Base-by-base conservation (phyloP, 2,888 invertebrate genomes). In the Athalia circularis region DNA sequence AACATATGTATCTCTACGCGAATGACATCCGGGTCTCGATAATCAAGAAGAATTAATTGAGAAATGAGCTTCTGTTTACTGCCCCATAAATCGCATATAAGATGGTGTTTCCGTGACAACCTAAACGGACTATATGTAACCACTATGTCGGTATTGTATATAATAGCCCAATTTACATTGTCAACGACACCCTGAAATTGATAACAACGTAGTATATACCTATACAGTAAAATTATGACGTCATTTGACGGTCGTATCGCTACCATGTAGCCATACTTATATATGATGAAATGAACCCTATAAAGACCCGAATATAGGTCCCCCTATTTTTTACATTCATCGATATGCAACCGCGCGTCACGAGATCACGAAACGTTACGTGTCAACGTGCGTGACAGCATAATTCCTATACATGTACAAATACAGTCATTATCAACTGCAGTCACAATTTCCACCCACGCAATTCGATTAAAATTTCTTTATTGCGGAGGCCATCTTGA, bases 101-200 rank as follows among this genome's bases (percentile, higher is more conserved):
- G 57, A 70, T 54, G 43, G 7, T 70, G 54, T 68, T 68, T 43
- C 29, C 68, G 68, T 68, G 68, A 68, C 68, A 68, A 54, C 43
- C 52, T 68, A n/a, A 68, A 68, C 54, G 47, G 47, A 59, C 45
- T 59, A 7, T 45, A 47, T 59, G 9, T 59, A 59, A n/a, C 29
- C 29, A 29, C 29, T 29, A 29, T 29, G 29, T 29, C 0, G 29
- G 29, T 29, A 29, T 29, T 29, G 29, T 29, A 29, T 59, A 13
- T 57, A 59, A 59, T 59, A 13, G 59, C 45, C 57, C 72, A 72
- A 72, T 72, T 72, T 72, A 11, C 59, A 72, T 72, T 8, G 7
- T 11, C 72, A 7, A 59, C 72, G 59, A 47, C 72, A 72, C 59
- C 47, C 47, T n/a, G 29, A 72, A 72, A 57, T 72, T 72, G 72